A percentile compares a stretch with the other conserved stretches of the same genome.
These are phyloP conservation scores for Agapornis roseicollis DNA, from an alignment of 2,113 vertebrate species.

Conservation along the genomic window DNA sequence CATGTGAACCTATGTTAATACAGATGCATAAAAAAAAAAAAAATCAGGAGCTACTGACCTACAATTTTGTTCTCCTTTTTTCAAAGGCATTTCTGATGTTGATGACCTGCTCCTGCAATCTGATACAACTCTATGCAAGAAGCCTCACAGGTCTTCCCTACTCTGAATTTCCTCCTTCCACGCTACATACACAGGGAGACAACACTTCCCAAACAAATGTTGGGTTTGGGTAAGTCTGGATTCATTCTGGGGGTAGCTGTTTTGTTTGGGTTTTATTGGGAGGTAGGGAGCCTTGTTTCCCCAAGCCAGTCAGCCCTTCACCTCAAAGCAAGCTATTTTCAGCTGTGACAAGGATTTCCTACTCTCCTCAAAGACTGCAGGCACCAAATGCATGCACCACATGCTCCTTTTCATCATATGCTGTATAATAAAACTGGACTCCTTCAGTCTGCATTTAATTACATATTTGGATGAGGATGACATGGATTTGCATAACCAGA, in stretches of 20 bases:
- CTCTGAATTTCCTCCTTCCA: neutral
- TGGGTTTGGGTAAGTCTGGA: neutral
- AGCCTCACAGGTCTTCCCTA: neutral
- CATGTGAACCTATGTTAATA: neutral
- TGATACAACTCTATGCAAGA: neutral
- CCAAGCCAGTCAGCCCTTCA: neutral
- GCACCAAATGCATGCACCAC: rapidly evolving
- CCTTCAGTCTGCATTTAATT: neutral
- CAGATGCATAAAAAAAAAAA: neutral
- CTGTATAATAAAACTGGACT: neutral
- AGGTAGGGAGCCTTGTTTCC: neutral
- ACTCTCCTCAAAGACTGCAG: neutral
- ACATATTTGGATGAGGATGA: neutral
- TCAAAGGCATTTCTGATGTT: neutral
- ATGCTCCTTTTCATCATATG: neutral
- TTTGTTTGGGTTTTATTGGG: neutral
- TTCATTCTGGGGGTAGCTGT: neutral
- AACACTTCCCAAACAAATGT: neutral
- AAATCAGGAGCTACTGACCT: neutral
- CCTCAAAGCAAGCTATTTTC: neutral
- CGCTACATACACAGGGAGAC: neutral
- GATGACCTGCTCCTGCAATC: neutral
- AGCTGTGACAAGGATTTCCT: neutral
- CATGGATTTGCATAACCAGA: neutral
- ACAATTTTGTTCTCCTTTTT: neutral